Evolutionary conservation across 2,797 vertebrate genomes (phyloP).

Genomic region (Acomys russatus): DNA sequence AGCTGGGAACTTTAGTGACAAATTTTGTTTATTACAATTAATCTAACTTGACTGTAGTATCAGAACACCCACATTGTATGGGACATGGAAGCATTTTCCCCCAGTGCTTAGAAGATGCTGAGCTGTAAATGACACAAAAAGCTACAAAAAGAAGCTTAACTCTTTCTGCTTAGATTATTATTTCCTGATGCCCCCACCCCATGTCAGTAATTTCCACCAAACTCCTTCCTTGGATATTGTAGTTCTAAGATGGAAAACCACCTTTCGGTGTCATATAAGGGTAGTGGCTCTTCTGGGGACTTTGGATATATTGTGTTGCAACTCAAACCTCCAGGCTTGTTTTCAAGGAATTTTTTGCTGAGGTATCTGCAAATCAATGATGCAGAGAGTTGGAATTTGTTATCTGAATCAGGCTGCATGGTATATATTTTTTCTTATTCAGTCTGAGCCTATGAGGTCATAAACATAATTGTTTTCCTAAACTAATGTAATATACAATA

Average conservation of each 20-base stretch:
- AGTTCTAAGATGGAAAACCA: constrained; percentile 50
- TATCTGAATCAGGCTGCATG: background rate
- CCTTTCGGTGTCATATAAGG: background rate
- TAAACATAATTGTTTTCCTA: background rate
- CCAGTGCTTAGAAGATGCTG: constrained; percentile 75
- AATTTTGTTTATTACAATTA: constrained; percentile 88
- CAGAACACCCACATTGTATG: constrained; percentile 81
- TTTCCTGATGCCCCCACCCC: background rate
- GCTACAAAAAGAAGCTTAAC: background rate
- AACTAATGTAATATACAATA: background rate
- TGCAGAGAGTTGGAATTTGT: background rate
- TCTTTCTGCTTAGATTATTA: constrained; percentile 49
- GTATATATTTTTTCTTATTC: background rate
- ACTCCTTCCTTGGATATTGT: background rate
- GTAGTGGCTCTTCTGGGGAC: background rate
- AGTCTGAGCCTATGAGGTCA: background rate
- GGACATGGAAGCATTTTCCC: constrained; percentile 75
- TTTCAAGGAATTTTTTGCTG: constrained; percentile 25
- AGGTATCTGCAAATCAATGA: background rate
- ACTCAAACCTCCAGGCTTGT: constrained; percentile 1
- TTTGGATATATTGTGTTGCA: background rate
- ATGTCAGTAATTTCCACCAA: constrained; percentile 70
- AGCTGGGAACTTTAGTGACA: constrained; percentile 87
- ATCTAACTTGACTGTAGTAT: constrained; percentile 83
- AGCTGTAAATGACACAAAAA: constrained; percentile 12